Evolutionary conservation across 1,140 invertebrate genomes (phyloP).

Genomic region (Metaphire vulgaris): DNA sequence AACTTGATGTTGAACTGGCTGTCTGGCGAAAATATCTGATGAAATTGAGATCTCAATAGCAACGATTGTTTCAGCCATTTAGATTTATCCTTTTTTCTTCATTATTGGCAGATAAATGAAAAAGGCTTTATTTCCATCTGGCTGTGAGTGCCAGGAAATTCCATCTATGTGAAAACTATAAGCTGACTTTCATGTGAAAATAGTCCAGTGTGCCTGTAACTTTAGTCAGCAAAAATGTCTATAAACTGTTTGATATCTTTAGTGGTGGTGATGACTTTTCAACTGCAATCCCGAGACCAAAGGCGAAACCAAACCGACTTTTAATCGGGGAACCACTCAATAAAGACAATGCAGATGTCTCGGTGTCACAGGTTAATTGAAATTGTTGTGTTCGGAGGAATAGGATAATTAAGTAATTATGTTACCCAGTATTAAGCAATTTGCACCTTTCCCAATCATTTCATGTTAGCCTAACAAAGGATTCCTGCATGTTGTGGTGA

Average conservation of each 20-base stretch:
- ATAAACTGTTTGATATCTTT: neutral
- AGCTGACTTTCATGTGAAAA: too few relatives aligned
- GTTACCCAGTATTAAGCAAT: neutral
- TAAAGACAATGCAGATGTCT: constrained; percentile 97
- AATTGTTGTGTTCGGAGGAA: neutral
- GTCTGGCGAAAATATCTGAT: too few relatives aligned
- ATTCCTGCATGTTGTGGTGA: too few relatives aligned
- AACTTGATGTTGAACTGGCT: too few relatives aligned
- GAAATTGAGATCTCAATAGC: too few relatives aligned
- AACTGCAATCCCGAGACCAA: constrained; percentile 94
- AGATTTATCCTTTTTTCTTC: neutral
- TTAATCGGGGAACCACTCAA: constrained; percentile 95
- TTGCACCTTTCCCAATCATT: neutral
- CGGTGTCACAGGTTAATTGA: constrained; percentile 71
- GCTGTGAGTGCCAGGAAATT: neutral
- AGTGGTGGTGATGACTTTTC: constrained; percentile 80
- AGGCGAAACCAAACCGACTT: constrained; percentile 94
- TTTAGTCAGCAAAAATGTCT: too few relatives aligned
- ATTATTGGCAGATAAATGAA: neutral
- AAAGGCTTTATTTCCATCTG: neutral
- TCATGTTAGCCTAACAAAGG: too few relatives aligned
- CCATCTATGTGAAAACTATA: neutral
- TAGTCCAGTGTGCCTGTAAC: too few relatives aligned
- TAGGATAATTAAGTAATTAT: neutral
- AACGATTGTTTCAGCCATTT: neutral